Percentiles rank a stretch among this genome's conserved stretches.
Evolutionary conservation across 2,888 invertebrate species (phyloP).

Genomic region (Microchrysa polita): DNA sequence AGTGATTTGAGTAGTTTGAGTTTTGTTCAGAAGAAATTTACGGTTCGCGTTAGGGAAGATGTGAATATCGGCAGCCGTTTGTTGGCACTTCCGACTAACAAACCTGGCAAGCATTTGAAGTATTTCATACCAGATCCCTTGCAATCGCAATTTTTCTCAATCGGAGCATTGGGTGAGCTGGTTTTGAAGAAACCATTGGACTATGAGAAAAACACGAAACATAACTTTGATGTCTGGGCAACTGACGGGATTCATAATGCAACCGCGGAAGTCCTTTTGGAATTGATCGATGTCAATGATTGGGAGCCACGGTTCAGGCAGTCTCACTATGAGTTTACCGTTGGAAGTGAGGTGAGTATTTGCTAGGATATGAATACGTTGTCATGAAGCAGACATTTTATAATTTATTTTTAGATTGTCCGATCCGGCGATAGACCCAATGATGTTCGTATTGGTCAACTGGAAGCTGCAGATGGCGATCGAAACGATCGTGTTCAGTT

Average conservation of each 20-base stretch:
- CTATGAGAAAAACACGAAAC: conserved; percentile 77
- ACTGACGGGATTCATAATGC: conserved; percentile 81
- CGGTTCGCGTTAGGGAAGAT: conserved; percentile 79
- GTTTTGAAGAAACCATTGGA: conserved; percentile 79
- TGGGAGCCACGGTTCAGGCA: conserved; percentile 92
- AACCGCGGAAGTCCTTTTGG: conserved; percentile 81
- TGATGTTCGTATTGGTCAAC: conserved; percentile 68
- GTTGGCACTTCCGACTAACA: conserved; percentile 74
- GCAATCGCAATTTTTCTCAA: conserved; percentile 78
- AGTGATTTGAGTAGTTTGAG: conserved; percentile 65
- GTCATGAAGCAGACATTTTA: not conserved
- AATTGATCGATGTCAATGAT: conserved; percentile 88
- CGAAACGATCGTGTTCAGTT: conserved; percentile 77
- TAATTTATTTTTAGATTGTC: conserved; percentile 59
- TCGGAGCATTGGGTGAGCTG: conserved; percentile 83
- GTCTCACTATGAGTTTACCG: conserved; percentile 83
- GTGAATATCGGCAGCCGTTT: conserved; percentile 78
- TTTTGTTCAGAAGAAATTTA: conserved; percentile 78
- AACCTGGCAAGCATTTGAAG: conserved; percentile 73
- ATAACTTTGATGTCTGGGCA: conserved; percentile 82
- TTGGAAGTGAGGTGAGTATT: conserved; percentile 61
- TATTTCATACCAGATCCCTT: conserved; percentile 81
- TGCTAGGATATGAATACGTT: not conserved
- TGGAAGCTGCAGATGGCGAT: conserved; percentile 91
- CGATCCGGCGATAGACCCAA: conserved; percentile 55